Evolutionary conservation across 2,888 invertebrate genomes (phyloP).

Genomic region (Ochropleura plecta): DNA sequence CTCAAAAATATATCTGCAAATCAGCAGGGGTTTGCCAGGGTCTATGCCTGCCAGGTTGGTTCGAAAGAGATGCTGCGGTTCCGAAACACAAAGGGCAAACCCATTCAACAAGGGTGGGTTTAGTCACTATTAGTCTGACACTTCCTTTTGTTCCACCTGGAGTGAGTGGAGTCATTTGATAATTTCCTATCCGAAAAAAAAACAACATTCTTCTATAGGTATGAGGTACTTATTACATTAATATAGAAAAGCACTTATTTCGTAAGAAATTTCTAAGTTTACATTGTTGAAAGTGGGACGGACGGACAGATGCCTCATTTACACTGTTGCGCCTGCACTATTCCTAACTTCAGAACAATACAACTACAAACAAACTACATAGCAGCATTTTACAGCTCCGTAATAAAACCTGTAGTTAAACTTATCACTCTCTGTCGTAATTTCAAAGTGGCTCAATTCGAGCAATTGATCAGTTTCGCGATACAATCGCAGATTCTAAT

Average conservation of each 20-base stretch:
- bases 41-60: too few relatives aligned
- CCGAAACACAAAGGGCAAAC: too few relatives aligned
- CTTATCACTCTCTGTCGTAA: slow-evolving; percentile 69
- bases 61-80: too few relatives aligned
- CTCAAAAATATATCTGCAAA: too few relatives aligned
- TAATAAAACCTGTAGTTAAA: slow-evolving; percentile 73
- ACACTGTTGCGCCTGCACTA: background rate
- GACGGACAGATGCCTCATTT: background rate
- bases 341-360: background rate
- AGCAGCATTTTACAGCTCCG: slow-evolving; percentile 64
- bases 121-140: too few relatives aligned
- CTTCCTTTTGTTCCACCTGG: too few relatives aligned
- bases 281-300: background rate
- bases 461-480: slow-evolving; percentile 71
- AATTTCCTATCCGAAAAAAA: too few relatives aligned
- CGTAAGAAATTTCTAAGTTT: background rate
- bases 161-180: too few relatives aligned
- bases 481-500: slow-evolving; percentile 55
- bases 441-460: slow-evolving; percentile 74
- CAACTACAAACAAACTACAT: background rate
- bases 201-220: too few relatives aligned
- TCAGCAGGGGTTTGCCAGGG: too few relatives aligned
- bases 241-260: background rate
- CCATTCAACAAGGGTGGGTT: too few relatives aligned
- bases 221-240: too few relatives aligned